Evolutionary conservation across 1,140 invertebrate species (phyloP).

Genomic region (Drosophila orosa): DNA sequence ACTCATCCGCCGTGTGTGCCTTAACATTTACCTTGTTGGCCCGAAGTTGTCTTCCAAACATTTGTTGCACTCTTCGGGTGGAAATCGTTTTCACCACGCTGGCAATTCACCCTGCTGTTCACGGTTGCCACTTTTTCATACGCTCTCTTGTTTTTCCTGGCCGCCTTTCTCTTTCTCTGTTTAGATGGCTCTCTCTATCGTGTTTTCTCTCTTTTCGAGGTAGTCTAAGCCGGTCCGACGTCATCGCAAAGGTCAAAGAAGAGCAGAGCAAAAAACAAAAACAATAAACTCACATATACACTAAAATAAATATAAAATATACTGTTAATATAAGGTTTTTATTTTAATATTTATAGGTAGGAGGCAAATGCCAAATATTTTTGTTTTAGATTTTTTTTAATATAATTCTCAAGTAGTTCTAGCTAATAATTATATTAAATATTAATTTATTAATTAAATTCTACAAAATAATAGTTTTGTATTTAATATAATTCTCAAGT

Average conservation of each 20-base stretch:
- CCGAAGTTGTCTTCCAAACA: constrained; percentile 45
- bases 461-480: too few relatives aligned
- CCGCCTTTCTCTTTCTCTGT: constrained; percentile 46
- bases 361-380: too few relatives aligned
- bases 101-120: constrained; percentile 13
- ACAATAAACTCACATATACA: background rate
- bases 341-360: too few relatives aligned
- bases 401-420: too few relatives aligned
- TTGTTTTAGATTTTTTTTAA: too few relatives aligned
- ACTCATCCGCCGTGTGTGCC: constrained; percentile 29
- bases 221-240: constrained; percentile 44
- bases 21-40: constrained; percentile 59
- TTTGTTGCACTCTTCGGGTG: constrained; percentile 69
- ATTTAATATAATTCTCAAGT: too few relatives aligned
- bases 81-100: constrained; percentile 56
- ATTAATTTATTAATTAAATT: too few relatives aligned
- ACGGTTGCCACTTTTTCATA: constrained; percentile 1
- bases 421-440: too few relatives aligned
- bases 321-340: too few relatives aligned
- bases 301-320: background rate
- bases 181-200: constrained; percentile 47
- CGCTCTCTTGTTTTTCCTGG: background rate
- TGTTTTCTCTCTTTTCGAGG: constrained; percentile 13
- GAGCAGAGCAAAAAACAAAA: background rate
- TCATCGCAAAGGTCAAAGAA: constrained; percentile 69